Evolutionary conservation across 2,888 invertebrate genomes (phyloP).

Genomic region (Perizoma flavofasciatum): DNA sequence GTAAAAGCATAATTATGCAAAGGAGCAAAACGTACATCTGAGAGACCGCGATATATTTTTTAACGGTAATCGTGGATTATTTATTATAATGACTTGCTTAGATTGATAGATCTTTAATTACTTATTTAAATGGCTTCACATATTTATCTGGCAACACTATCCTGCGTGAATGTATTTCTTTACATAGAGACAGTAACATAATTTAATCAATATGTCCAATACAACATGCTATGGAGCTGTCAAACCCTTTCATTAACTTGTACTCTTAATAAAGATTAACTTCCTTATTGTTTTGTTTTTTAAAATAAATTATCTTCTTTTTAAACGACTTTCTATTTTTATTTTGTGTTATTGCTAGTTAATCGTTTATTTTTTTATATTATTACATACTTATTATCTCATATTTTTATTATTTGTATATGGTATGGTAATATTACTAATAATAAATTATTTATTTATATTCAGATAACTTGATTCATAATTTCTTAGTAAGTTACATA

Average conservation of each 20-base stretch:
- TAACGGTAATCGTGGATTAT: constrained; percentile 17
- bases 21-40: constrained; percentile 33
- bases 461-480: background rate
- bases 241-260: constrained; percentile 10
- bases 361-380: too few species aligned
- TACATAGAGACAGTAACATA: background rate
- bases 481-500: too few species aligned
- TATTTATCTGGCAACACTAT: constrained; percentile 5
- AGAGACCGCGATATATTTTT: constrained; percentile 24
- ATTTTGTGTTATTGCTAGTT: background rate
- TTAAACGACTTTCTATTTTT: too few species aligned
- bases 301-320: too few species aligned
- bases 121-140: constrained; percentile 11
- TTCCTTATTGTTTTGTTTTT: constrained; percentile 3
- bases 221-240: constrained; percentile 15
- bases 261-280: constrained; percentile 12
- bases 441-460: background rate
- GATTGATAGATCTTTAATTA: constrained; percentile 19
- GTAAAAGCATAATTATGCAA: constrained; percentile 34
- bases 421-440: too few species aligned
- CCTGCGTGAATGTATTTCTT: constrained; percentile 2
- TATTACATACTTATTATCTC: too few species aligned
- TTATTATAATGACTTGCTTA: constrained; percentile 31
- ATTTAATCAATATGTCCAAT: constrained; percentile 9
- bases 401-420: too few species aligned